Evolutionary conservation across 2,113 vertebrate genomes (phyloP).

Genomic region (Ammodytes dubius): DNA sequence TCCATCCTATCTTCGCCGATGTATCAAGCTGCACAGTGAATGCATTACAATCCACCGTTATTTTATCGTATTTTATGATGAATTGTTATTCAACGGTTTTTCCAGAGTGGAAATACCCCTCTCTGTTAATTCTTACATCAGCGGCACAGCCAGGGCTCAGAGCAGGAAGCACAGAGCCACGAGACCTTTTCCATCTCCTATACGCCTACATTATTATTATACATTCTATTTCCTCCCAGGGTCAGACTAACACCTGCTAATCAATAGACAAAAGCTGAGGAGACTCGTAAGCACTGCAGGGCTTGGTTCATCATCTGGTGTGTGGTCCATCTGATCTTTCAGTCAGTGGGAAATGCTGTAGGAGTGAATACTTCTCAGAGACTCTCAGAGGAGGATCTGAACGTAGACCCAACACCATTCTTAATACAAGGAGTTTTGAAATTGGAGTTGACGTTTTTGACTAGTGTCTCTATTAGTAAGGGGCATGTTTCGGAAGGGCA

Average conservation of each 20-base stretch:
- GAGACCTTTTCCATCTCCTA: slow-evolving; percentile 60
- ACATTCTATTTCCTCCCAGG: slow-evolving; percentile 43
- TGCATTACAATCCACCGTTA: slow-evolving; percentile 15
- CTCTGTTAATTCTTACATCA: slow-evolving; percentile 44
- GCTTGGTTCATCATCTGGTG: slow-evolving; percentile 31
- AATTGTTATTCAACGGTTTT: slow-evolving; percentile 49
- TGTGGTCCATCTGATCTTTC: slow-evolving; percentile 45
- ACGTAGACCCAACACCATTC: background rate
- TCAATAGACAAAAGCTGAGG: slow-evolving; percentile 11
- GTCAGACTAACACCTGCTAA: slow-evolving; percentile 61
- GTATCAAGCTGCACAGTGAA: slow-evolving; percentile 24
- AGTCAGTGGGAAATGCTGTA: slow-evolving; percentile 18
- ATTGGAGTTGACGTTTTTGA: background rate
- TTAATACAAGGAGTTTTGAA: background rate
- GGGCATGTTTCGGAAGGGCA: slow-evolving; percentile 45
- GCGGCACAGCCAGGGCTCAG: slow-evolving; percentile 28
- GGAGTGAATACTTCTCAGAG: slow-evolving; percentile 28
- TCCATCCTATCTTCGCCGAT: slow-evolving; percentile 31
- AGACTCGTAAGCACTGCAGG: background rate
- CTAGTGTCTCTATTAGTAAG: background rate
- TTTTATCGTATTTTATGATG: slow-evolving; percentile 26
- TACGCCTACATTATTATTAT: slow-evolving; percentile 40
- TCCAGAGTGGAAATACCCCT: slow-evolving; percentile 56
- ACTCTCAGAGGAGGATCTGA: slow-evolving; percentile 24
- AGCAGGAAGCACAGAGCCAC: slow-evolving; percentile 71